Evolutionary conservation across 2,888 invertebrate species (phyloP).

Genomic region (Arge pagana): DNA sequence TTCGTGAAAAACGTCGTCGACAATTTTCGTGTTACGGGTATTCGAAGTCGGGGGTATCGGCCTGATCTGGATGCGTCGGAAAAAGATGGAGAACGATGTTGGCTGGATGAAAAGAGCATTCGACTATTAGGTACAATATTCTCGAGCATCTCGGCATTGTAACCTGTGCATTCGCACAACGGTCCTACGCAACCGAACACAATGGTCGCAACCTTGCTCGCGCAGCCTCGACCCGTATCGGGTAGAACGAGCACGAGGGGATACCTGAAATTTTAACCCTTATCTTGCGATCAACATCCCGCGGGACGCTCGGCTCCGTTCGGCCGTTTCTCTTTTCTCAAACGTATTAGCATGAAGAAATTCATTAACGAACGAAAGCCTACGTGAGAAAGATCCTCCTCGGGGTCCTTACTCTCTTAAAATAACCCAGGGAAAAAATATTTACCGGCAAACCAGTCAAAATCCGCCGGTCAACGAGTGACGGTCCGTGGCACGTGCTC

Average conservation of each 20-base stretch:
- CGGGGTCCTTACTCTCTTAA: no score
- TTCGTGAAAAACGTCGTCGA: no score
- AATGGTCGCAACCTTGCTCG: slow-evolving; percentile 25
- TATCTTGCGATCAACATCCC: slow-evolving; percentile 47
- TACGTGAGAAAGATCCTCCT: no score
- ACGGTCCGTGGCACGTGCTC: no score
- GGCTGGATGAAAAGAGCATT: slow-evolving; percentile 27
- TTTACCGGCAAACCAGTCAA: no score
- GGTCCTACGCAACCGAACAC: slow-evolving; percentile 6
- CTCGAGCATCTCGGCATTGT: slow-evolving; percentile 17
- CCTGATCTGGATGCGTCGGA: slow-evolving; percentile 32
- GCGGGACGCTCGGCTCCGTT: slow-evolving; percentile 15
- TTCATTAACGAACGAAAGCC: no score
- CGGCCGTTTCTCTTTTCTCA: no score
- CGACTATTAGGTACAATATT: no score
- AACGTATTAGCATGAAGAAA: slow-evolving; percentile 19
- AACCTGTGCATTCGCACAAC: slow-evolving; percentile 3
- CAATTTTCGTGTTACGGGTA: background rate
- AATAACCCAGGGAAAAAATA: no score
- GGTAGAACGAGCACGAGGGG: slow-evolving; percentile 41
- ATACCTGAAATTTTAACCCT: slow-evolving; percentile 54
- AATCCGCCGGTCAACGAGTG: no score
- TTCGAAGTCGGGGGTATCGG: background rate
- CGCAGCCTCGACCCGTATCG: no score
- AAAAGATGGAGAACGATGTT: slow-evolving; percentile 26